Conservation (phyloP, 2,888 invertebrate species). For the Melipona bicolor region DNA sequence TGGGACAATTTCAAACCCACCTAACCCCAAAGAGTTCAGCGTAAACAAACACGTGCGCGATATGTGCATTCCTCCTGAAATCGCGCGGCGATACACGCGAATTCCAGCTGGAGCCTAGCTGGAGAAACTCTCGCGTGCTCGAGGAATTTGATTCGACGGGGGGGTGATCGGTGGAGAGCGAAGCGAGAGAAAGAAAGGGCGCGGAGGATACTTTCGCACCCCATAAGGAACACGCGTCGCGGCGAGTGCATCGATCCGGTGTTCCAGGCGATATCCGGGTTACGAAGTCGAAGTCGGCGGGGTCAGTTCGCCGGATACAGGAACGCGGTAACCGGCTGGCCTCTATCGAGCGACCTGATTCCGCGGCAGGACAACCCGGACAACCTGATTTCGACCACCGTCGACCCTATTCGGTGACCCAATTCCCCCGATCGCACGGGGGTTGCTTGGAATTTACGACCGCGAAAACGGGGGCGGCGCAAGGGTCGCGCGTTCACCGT, state of each 20-base stretch:
- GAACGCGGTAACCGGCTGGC: constrained; percentile 68
- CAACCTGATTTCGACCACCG: constrained; percentile 73
- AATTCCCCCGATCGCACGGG: constrained; percentile 54
- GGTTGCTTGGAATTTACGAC: constrained; percentile 27
- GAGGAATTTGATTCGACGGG: no score
- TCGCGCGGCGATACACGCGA: no score
- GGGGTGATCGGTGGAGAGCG: no score
- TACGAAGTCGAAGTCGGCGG: constrained; percentile 72
- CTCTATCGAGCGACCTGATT: constrained; percentile 83
- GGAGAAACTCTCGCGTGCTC: no score
- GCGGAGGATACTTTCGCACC: constrained; percentile 5
- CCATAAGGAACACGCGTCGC: constrained; percentile 43
- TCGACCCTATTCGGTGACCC: constrained; percentile 66
- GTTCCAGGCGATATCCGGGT: constrained; percentile 74
- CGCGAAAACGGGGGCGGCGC: not conserved
- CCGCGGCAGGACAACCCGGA: constrained; percentile 76
- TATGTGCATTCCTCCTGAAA: no score
- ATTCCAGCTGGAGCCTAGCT: no score
- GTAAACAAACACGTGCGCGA: no score
- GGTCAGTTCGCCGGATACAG: constrained; percentile 70
- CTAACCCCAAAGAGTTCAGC: no score
- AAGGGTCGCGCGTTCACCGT: not conserved
- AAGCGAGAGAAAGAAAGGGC: no score
- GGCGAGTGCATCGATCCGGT: constrained; percentile 77
- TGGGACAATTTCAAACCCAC: no score